Base-by-base conservation (phyloP, 2,113 vertebrate species). In the Porphyrio hochstetteri region DNA sequence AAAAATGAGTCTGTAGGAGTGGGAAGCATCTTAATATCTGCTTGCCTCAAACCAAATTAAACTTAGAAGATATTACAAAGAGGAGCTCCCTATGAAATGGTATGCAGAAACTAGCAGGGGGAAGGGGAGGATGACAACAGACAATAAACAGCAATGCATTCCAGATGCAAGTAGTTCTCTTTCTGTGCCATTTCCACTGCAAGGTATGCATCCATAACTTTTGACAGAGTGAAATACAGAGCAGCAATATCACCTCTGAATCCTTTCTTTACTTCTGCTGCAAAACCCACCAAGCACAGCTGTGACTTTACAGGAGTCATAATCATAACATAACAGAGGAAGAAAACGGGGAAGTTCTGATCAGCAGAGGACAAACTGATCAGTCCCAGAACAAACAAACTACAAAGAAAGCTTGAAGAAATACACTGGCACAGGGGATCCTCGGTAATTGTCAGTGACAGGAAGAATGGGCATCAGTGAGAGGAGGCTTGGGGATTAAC, bases 131-230 rank as follows among this genome's bases (percentile, higher is more conserved):
- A 84, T 25, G 5, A 75, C 67, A 88, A 77, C 93, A 95, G 86
- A 48, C 64, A 87, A 85, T 86, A 93, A 97, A 79, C 78, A 94
- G 59, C 69, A 85, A 88, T 67, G 74, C 31, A 72, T 95, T 93
- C 94, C 85, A 92, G 84, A 64, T 85, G 50, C 69, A 77, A 86
- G 46, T 33, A 74, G 28, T 15, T 72, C 24, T 91, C 35, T 77
- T 72, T 18, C 48, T 27, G 23, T 76, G 90, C 35, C 35, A 59
- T 92, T 96, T 82, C 42, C 65, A 46, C 25, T 69, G 50, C 28
- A 82, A 78, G 57, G 46, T 72, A 57, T 44, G 69, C 28, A 82
- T 79, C 55, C 59, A 60, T 64, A 79, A 61, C 75, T 92, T 90
- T 24, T 94, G 81, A 70, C 79, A 76, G 69, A 52, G 23, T 60